These are phyloP conservation scores for Sthenelais limicola DNA, from an alignment of 2,888 invertebrate genomes.

Conservation along the genomic window DNA sequence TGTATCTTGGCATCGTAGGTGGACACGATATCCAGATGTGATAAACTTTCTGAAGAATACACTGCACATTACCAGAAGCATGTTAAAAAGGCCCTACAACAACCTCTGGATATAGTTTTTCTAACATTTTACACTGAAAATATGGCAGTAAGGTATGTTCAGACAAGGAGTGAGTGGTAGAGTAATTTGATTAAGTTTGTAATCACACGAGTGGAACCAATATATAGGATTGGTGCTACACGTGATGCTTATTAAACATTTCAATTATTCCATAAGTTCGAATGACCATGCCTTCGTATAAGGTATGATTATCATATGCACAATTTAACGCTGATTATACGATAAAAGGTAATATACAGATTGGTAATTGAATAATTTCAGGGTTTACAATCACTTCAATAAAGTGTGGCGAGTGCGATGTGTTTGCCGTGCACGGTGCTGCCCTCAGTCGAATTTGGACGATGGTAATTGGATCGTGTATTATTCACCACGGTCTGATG, in stretches of 20 bases:
- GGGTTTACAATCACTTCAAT: conserved; percentile 20
- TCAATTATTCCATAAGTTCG: no score
- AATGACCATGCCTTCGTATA: no score
- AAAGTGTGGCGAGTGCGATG: conserved; percentile 23
- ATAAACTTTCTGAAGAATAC: not conserved
- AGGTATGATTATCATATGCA: no score
- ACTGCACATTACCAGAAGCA: conserved; percentile 1
- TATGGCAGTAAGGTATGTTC: conserved; percentile 32
- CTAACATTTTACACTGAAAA: conserved; percentile 30
- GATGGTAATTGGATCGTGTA: conserved; percentile 40
- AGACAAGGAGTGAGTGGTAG: not conserved
- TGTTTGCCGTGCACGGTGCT: conserved; percentile 23
- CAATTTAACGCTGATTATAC: not conserved
- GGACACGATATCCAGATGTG: conserved; percentile 16
- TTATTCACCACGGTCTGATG: conserved; percentile 40
- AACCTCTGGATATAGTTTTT: conserved; percentile 42
- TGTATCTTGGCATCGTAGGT: not conserved
- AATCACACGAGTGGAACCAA: no score
- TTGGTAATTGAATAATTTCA: no score
- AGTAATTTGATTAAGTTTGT: no score
- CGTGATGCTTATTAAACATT: no score
- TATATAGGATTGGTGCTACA: no score
- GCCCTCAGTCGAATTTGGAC: conserved; percentile 16
- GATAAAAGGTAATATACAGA: no score
- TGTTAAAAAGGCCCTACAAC: not conserved